Evolutionary conservation across 2,888 invertebrate genomes (phyloP).

Genomic region (Ichneumoninae sp.): DNA sequence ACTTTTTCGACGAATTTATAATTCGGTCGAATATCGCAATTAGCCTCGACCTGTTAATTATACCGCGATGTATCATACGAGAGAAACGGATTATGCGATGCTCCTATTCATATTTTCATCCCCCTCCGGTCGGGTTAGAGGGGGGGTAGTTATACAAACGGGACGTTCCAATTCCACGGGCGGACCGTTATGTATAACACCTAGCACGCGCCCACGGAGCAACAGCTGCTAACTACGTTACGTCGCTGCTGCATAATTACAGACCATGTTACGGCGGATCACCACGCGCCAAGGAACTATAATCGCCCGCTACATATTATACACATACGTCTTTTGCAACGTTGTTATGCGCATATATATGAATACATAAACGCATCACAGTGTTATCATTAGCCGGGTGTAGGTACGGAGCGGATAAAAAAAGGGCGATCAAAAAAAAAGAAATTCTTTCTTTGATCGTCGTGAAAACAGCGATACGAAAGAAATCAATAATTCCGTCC

Average conservation of each 20-base stretch:
- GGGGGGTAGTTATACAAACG: conserved; percentile 42
- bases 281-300: conserved; percentile 52
- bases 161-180: conserved; percentile 58
- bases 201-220: conserved; percentile 69
- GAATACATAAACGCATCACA: neutral
- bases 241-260: conserved; percentile 72
- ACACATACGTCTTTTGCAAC: neutral
- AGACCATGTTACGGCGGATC: conserved; percentile 35
- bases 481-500: neutral
- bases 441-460: conserved; percentile 16
- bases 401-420: neutral
- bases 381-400: conserved; percentile 21
- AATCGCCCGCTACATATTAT: conserved; percentile 39
- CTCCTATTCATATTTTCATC: conserved; percentile 19
- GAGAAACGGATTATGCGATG: conserved; percentile 3
- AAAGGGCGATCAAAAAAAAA: neutral
- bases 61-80: neutral
- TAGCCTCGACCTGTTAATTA: conserved; percentile 8
- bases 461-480: conserved; percentile 2
- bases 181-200: conserved; percentile 50
- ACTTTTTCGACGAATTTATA: neutral
- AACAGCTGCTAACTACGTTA: conserved; percentile 78
- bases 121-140: neutral
- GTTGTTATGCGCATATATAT: neutral
- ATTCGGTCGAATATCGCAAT: neutral